phyloP scores from a whole-genome alignment of 1,140 invertebrate genomes.

The Papilio machaon region DNA sequence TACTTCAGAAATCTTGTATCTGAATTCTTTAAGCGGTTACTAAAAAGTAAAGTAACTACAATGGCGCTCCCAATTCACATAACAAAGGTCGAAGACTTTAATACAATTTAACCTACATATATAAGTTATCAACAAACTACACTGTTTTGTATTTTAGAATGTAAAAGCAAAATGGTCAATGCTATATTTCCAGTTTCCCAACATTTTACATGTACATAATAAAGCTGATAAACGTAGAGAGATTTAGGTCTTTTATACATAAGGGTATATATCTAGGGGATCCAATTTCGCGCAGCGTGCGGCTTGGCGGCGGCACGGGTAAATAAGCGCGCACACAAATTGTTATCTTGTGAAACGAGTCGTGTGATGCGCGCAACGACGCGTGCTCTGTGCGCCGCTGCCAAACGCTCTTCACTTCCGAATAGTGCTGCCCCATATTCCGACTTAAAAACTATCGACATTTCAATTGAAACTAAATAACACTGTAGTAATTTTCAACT shows the following conservation, averaged over 20 bases:
- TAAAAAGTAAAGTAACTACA: neutral
- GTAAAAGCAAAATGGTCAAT: neutral
- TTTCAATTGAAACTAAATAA: no score
- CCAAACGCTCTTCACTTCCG: conserved; percentile 69
- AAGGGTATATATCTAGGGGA: conserved; percentile 36
- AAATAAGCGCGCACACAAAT: conserved; percentile 78
- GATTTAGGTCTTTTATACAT: conserved; percentile 38
- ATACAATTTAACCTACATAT: conserved; percentile 28
- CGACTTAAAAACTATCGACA: neutral
- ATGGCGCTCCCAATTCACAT: conserved; percentile 12
- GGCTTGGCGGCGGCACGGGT: conserved; percentile 50
- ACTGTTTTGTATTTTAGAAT: neutral
- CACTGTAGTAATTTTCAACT: no score
- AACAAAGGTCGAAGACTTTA: conserved; percentile 21
- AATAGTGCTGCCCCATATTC: conserved; percentile 54
- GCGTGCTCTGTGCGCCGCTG: conserved; percentile 70
- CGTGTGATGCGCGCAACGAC: conserved; percentile 79
- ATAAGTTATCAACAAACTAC: neutral
- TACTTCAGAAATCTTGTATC: conserved; percentile 28
- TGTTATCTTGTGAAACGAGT: conserved; percentile 81
- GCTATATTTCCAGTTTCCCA: neutral
- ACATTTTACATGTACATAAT: conserved; percentile 7
- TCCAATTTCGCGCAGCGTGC: conserved; percentile 73
- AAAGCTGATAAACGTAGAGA: conserved; percentile 26
- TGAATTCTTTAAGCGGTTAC: neutral